Conservation (phyloP, 2,113 vertebrate species). For the Boleophthalmus pectinirostris region DNA sequence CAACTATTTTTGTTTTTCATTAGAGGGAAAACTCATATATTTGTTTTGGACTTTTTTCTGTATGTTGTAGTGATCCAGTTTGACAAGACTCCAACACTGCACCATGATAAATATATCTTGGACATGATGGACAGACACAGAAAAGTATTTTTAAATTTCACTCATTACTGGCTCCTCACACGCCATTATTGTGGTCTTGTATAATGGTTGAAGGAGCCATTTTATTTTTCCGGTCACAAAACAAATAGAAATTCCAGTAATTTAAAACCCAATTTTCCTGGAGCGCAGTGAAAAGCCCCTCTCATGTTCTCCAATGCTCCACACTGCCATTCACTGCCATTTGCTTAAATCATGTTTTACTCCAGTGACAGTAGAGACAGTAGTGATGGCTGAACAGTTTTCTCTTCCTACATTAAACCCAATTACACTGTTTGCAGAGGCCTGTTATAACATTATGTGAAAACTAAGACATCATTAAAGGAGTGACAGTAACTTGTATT, state of each 20-base stretch:
- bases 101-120: too few relatives aligned
- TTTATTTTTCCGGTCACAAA: neutral
- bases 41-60: too few relatives aligned
- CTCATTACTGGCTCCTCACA: too few relatives aligned
- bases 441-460: conserved; percentile 60
- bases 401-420: conserved; percentile 65
- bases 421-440: conserved; percentile 66
- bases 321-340: conserved; percentile 5
- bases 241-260: neutral
- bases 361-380: conserved; percentile 28
- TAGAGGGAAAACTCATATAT: too few relatives aligned
- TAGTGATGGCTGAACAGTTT: conserved; percentile 36
- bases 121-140: too few relatives aligned
- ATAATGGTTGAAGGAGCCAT: conserved; percentile 17
- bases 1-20: too few relatives aligned
- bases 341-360: conserved; percentile 29
- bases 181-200: conserved; percentile 16
- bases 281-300: neutral
- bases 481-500: conserved; percentile 54
- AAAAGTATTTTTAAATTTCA: too few relatives aligned
- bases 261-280: conserved; percentile 21
- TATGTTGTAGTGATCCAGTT: too few relatives aligned
- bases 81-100: too few relatives aligned
- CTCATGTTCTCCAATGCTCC: conserved; percentile 39
- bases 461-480: conserved; percentile 66